These are phyloP conservation scores for Octonoba sinensis DNA, from an alignment of 2,888 invertebrate genomes.

Conservation along the genomic window DNA sequence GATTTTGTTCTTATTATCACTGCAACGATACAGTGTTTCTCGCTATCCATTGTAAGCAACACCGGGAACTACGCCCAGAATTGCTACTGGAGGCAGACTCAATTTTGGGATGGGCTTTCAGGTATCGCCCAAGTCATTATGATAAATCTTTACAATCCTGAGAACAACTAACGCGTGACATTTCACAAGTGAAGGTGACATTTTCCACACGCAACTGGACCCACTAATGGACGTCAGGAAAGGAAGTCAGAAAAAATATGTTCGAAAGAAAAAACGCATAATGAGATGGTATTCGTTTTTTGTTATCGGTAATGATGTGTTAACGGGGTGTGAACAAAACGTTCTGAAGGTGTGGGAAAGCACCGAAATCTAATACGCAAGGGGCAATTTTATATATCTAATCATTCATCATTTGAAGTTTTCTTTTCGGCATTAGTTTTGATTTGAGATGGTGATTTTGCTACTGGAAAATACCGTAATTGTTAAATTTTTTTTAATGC, in stretches of 20 bases:
- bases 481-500: no score
- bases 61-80: background rate
- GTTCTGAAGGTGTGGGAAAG: conserved; percentile 38
- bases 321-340: conserved; percentile 47
- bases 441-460: no score
- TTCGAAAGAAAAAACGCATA: conserved; percentile 1
- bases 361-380: conserved; percentile 6
- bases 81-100: conserved; percentile 12
- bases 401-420: conserved; percentile 1
- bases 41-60: no score
- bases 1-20: no score
- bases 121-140: conserved; percentile 20
- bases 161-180: conserved; percentile 27
- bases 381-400: conserved; percentile 23
- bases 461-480: no score
- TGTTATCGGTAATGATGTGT: conserved; percentile 35
- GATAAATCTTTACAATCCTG: conserved; percentile 2
- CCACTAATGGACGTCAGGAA: conserved; percentile 19
- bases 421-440: background rate
- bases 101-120: background rate
- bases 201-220: conserved; percentile 45
- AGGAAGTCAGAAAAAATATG: background rate
- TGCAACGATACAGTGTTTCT: no score
- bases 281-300: conserved; percentile 15
- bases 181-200: conserved; percentile 29